Evolutionary conservation across 2,888 invertebrate species (phyloP), one percentile per base, ranked within the genome.

Genomic region (Drosophila mimica): DNA sequence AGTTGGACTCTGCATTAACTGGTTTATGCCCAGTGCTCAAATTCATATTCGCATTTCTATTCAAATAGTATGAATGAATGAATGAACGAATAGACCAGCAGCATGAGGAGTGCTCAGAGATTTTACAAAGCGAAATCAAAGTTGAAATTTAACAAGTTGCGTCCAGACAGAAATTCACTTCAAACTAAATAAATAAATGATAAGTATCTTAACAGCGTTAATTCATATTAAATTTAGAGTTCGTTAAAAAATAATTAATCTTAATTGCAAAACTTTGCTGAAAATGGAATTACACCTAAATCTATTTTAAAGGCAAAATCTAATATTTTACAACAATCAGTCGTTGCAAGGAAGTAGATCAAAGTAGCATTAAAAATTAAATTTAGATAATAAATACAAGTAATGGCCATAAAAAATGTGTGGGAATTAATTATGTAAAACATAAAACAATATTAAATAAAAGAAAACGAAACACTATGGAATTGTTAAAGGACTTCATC

Each of bases 1-100:
- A 65, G 67, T 69, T 64, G 70, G 61, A 73, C 60, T 53, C 46
- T 25, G 48, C 51, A 56, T 51, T 66, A 66, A 67, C 63, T 64
- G 46, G 36, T 52, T 67, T 70, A 31, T 33, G 34, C 51, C 51
- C 13, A 33, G 30, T 40, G 53, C 53, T 64, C 56, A 46, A 49
- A 49, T 61, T 53, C 56, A 54, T 57, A 60, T 52, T 61, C 56
- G 17, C 46, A 40, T 61, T 57, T 54, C n/a, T 28, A 34, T 62
- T 31, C 36, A 28, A 54, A 57, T 68, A 46, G 15, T 25, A 46
- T 15, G 7, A 36, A 36, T 36, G 36, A 36, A 15, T 46, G 46
- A 46, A 15, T 46, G 20, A 36, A 36, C 17, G 17, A 58, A 49
- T 59, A 9, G 40, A 46, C 36, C 36, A 25, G 28, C 15, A 33